phyloP scores from a whole-genome alignment of 2,113 vertebrate genomes.

The Semicossyphus pulcher region DNA sequence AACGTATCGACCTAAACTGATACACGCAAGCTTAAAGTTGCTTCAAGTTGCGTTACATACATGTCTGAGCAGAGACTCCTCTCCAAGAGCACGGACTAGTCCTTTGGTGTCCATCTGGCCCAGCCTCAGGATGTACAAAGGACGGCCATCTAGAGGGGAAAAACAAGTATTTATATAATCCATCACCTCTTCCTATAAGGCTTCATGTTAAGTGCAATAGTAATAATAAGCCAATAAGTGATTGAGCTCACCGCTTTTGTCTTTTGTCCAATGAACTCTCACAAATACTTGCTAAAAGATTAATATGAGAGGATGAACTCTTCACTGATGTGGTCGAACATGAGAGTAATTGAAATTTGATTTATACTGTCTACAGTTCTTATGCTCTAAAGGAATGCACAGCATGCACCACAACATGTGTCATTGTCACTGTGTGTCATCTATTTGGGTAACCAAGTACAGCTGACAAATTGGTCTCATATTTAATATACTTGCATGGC shows the following conservation, averaged over 20 bases:
- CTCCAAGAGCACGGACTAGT: slow-evolving; percentile 93
- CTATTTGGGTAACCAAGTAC: neutral
- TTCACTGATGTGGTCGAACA: slow-evolving; percentile 2
- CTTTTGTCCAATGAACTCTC: neutral
- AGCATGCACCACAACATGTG: neutral
- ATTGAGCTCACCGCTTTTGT: slow-evolving; percentile 11
- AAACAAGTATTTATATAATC: slow-evolving; percentile 40
- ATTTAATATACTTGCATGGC: slow-evolving; percentile 18
- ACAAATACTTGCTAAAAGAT: neutral
- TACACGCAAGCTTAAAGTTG: neutral
- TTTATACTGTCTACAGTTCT: neutral
- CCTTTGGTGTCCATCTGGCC: slow-evolving; percentile 98
- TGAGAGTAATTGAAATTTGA: slow-evolving; percentile 11
- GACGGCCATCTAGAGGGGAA: slow-evolving; percentile 88
- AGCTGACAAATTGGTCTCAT: slow-evolving; percentile 12
- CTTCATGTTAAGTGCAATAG: neutral
- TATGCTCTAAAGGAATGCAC: neutral
- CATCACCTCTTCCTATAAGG: neutral
- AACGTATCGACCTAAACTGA: neutral
- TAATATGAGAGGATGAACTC: neutral
- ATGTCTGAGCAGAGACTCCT: slow-evolving; percentile 95
- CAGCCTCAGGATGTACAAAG: slow-evolving; percentile 92
- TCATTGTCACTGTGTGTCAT: neutral
- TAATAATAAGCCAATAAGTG: neutral
- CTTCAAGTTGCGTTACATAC: slow-evolving; percentile 79